Percentiles rank a stretch among this genome's conserved stretches.
phyloP scores from a whole-genome alignment of 2,888 invertebrate species.

The Parthenolecanium corni region DNA sequence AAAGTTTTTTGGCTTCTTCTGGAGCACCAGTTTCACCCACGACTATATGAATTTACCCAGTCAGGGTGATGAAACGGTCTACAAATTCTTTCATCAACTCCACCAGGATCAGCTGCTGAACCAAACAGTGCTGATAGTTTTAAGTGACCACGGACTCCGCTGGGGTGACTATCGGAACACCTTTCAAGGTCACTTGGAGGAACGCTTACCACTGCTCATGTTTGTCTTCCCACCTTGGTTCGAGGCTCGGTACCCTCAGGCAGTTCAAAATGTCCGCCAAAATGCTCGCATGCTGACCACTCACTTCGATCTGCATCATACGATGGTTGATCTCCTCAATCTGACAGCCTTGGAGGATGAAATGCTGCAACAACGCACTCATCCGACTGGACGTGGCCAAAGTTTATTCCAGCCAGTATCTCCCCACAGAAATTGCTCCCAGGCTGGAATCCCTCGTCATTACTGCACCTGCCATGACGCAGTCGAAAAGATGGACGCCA shows the following conservation, averaged over 20 bases:
- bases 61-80: constrained; percentile 56
- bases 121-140: constrained; percentile 53
- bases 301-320: constrained; percentile 73
- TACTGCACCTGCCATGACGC: constrained; percentile 80
- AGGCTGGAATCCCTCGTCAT: constrained; percentile 66
- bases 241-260: constrained; percentile 47
- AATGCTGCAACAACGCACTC: constrained; percentile 32
- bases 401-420: constrained; percentile 69
- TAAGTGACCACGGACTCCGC: constrained; percentile 84
- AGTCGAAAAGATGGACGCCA: constrained; percentile 43
- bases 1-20: constrained; percentile 69
- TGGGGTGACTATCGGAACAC: constrained; percentile 75
- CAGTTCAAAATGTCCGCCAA: constrained; percentile 50
- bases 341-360: constrained; percentile 41
- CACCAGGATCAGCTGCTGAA: constrained; percentile 47
- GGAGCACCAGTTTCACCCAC: constrained; percentile 73
- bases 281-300: constrained; percentile 65
- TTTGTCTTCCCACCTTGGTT: constrained; percentile 60
- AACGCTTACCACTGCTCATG: constrained; percentile 70
- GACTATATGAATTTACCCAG: constrained; percentile 70
- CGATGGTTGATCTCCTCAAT: constrained; percentile 56
- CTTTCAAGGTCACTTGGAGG: constrained; percentile 76
- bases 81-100: constrained; percentile 47
- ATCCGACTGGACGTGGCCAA: constrained; percentile 44
- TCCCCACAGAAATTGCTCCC: constrained; percentile 56